Base-by-base conservation (phyloP, 2,797 vertebrate genomes). In the Enteromius fasciolatus region DNA sequence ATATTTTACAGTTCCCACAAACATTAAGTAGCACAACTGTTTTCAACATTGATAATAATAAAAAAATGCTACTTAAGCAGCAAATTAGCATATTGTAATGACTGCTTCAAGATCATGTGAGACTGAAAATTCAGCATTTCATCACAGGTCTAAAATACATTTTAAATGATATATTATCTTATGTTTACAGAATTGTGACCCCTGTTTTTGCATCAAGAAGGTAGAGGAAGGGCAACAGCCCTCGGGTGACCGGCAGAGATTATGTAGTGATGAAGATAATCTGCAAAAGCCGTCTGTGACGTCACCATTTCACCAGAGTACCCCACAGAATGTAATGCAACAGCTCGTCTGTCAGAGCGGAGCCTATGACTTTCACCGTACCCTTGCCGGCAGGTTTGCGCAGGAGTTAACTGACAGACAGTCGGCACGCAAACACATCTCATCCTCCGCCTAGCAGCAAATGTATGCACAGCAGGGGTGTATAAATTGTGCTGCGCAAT, bases 381-480 rank as follows among this genome's bases (percentile, higher is more conserved):
- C 78, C 77, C 68, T 81, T 76, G 48, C 46, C 68, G 50, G 50
- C 54, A 85, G 82, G 83, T 78, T 82, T 79, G 76, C n/a, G 54
- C 78, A 81, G 78, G 86, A 84, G 76, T 80, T 85, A 82, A 86
- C 75, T 83, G 86, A 86, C 83, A 77, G 81, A 83, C 74, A 83
- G 64, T 77, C 73, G 15, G 81, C 87, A 85, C 80, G 86, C 88
- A 84, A 80, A 87, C 74, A 82, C 88, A 87, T 83, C 69, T 83
- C 78, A 81, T 85, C 86, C 63, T 82, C 61, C 82, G 73, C 86
- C 78, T 78, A 86, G 80, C 79, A 72, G 88, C 87, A 90, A 88
- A 89, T 89, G 87, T 85, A 87, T 86, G 85, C 85, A 81, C 87
- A 84, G 85, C 86, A 82, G 87, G 84, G 85, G 83, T 83, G 85